Percentiles rank a stretch among this genome's conserved stretches.
Conservation (phyloP, 2,797 vertebrate species). For the Chelon auratus region DNA sequence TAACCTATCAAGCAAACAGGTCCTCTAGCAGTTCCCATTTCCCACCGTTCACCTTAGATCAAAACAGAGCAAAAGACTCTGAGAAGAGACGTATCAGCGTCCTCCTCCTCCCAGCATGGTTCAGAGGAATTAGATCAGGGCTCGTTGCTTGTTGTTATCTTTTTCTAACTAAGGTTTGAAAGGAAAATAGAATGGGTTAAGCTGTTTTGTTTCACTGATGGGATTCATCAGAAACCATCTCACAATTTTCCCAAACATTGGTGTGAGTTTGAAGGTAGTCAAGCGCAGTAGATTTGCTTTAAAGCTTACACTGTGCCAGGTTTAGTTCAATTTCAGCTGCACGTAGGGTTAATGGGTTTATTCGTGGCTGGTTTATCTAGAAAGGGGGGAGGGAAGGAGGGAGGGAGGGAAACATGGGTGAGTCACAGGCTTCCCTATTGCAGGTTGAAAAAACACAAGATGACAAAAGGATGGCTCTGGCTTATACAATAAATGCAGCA, state of each 20-base stretch:
- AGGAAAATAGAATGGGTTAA: neutral
- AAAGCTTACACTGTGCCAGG: neutral
- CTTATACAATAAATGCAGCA: constrained; percentile 45
- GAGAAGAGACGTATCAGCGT: constrained; percentile 11
- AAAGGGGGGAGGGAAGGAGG: neutral
- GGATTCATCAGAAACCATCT: constrained; percentile 20
- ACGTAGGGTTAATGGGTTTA: constrained; percentile 40
- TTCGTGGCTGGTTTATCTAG: constrained; percentile 43
- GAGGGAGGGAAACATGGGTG: constrained; percentile 27
- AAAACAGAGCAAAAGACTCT: constrained; percentile 19
- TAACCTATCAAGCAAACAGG: constrained; percentile 42
- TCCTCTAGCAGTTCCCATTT: constrained; percentile 23
- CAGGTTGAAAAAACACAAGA: constrained; percentile 49
- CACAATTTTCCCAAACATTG: constrained; percentile 5
- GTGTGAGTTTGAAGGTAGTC: constrained; percentile 44
- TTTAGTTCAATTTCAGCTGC: constrained; percentile 23
- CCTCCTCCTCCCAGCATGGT: constrained; percentile 38
- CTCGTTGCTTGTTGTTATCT: constrained; percentile 47
- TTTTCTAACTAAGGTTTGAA: constrained; percentile 17
- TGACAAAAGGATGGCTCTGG: constrained; percentile 51
- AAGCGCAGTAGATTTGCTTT: constrained; percentile 36
- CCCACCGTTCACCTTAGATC: constrained; percentile 54
- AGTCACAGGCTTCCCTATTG: constrained; percentile 51
- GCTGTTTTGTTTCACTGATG: neutral
- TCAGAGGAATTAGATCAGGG: constrained; percentile 61